phyloP scores from a whole-genome alignment of 1,140 invertebrate genomes.

The Bombus waltoni region DNA sequence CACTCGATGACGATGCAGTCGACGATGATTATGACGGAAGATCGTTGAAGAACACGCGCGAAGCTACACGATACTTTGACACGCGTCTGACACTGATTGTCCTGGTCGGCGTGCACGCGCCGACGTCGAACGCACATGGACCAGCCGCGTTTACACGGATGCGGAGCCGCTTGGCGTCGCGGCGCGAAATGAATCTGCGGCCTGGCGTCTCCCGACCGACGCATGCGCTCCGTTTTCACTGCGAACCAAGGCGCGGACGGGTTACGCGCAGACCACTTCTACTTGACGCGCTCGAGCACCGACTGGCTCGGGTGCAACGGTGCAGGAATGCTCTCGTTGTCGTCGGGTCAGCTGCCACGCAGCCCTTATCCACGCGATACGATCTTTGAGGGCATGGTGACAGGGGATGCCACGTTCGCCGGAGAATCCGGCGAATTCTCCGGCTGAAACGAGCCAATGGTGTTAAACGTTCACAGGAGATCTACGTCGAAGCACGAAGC shows the following conservation, averaged over 20 bases:
- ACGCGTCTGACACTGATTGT: background rate
- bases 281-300: slow-evolving; percentile 41
- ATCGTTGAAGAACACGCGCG: background rate
- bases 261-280: slow-evolving; percentile 59
- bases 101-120: slow-evolving; percentile 55
- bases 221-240: slow-evolving; percentile 57
- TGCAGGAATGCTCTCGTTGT: slow-evolving; percentile 32
- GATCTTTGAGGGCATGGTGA: slow-evolving; percentile 24
- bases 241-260: slow-evolving; percentile 48
- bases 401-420: background rate
- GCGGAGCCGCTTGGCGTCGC: slow-evolving; percentile 64
- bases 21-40: background rate
- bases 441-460: background rate
- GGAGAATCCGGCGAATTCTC: slow-evolving; percentile 28
- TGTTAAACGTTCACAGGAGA: background rate
- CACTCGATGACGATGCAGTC: background rate
- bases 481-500: background rate
- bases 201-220: background rate
- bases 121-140: slow-evolving; percentile 68
- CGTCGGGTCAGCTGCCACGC: slow-evolving; percentile 32
- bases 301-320: slow-evolving; percentile 34
- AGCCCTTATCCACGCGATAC: slow-evolving; percentile 14
- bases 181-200: slow-evolving; percentile 68
- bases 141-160: slow-evolving; percentile 55
- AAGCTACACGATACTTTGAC: background rate